These are phyloP conservation scores for Epizoanthus ramosus DNA, from an alignment of 92 coral and sea anemone genomes.

Conservation along the genomic window DNA sequence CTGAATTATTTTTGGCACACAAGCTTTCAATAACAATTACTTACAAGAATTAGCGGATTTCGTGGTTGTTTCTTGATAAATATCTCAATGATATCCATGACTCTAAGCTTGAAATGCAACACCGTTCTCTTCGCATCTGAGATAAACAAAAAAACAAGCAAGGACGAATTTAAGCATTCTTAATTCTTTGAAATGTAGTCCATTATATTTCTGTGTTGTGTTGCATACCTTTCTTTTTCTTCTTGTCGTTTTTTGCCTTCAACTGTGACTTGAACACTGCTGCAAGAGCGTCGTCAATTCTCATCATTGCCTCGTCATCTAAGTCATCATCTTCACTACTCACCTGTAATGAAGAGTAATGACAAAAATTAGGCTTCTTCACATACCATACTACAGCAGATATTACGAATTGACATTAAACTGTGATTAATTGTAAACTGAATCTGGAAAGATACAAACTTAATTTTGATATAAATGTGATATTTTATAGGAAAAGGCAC, in stretches of 20 bases:
- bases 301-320: constrained; percentile 97
- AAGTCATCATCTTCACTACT: constrained; percentile 75
- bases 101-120: constrained; percentile 93
- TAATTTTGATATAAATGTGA: background rate
- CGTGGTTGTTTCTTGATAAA: constrained; percentile 86
- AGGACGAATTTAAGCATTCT: background rate
- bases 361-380: background rate
- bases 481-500: background rate
- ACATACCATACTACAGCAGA: too few relatives aligned
- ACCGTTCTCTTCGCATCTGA: constrained; percentile 79
- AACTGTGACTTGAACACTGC: constrained; percentile 80
- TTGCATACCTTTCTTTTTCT: constrained; percentile 70
- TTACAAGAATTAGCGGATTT: constrained; percentile 79
- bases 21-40: background rate
- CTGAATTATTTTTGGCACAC: too few relatives aligned
- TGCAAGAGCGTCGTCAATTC: constrained; percentile 84
- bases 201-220: too few relatives aligned
- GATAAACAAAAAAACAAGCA: constrained; percentile 21
- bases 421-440: background rate
- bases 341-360: constrained; percentile 5
- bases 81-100: constrained; percentile 85
- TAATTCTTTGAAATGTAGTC: background rate
- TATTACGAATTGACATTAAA: too few relatives aligned
- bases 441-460: too few relatives aligned
- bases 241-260: constrained; percentile 71